Conservation (phyloP, 2,888 invertebrate genomes). For the Alloplasta piceator region DNA sequence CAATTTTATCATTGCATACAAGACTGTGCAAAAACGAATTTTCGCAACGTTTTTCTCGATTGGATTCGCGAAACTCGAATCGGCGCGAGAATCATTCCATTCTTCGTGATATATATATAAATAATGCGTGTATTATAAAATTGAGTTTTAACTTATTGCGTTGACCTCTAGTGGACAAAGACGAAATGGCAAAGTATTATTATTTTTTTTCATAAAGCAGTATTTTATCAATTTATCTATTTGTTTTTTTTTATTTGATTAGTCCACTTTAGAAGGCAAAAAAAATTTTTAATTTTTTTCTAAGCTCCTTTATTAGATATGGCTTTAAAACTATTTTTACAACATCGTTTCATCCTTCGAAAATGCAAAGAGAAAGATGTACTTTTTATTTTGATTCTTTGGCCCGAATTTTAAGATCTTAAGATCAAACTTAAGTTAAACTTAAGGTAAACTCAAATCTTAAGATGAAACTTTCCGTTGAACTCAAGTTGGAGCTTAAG, state of each 20-base stretch:
- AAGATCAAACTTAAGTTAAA: no score
- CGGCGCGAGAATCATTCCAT: neutral
- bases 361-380: neutral
- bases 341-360: no score
- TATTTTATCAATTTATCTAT: neutral
- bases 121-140: constrained; percentile 80
- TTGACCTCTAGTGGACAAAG: constrained; percentile 6
- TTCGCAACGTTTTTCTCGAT: neutral
- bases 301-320: no score
- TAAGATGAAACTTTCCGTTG: no score
- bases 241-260: neutral
- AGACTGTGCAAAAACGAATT: neutral
- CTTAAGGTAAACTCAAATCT: neutral
- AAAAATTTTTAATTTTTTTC: no score
- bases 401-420: no score
- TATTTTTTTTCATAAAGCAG: neutral
- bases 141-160: constrained; percentile 49
- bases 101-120: constrained; percentile 62
- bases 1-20: no score
- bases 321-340: no score
- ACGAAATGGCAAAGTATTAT: neutral
- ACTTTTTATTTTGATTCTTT: neutral
- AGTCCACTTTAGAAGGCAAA: no score
- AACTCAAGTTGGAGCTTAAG: no score
- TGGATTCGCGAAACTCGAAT: neutral